Percentiles rank a stretch among this genome's conserved stretches.
phyloP scores from a whole-genome alignment of 2,797 vertebrate species.

The Sebastes goodei region DNA sequence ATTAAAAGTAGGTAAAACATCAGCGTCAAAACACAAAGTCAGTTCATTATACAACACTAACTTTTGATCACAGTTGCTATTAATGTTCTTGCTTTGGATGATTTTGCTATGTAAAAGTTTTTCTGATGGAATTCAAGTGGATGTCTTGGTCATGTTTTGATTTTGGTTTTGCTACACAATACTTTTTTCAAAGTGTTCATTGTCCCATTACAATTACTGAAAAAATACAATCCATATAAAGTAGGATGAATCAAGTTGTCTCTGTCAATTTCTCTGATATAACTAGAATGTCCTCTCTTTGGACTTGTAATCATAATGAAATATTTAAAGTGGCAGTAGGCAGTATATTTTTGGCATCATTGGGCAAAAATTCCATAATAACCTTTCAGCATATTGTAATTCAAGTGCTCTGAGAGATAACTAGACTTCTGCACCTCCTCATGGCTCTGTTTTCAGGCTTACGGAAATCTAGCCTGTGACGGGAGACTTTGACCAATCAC shows the following conservation, averaged over 20 bases:
- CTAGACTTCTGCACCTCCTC: no score
- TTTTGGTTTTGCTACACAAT: background rate
- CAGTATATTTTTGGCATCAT: no score
- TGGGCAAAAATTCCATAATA: accelerated
- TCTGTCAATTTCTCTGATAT: background rate
- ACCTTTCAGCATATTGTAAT: no score
- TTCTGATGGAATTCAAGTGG: background rate
- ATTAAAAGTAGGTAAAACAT: background rate
- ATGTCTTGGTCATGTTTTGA: background rate
- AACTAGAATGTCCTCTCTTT: background rate
- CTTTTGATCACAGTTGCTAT: background rate
- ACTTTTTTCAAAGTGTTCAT: background rate
- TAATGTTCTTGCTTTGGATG: background rate
- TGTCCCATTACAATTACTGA: background rate
- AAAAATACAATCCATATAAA: background rate
- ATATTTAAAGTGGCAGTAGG: background rate
- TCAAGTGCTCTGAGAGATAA: no score
- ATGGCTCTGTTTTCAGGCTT: no score
- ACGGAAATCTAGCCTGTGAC: accelerated
- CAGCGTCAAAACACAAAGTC: background rate
- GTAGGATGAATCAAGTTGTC: background rate
- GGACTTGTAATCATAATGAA: background rate
- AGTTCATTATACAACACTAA: background rate
- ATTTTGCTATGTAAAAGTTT: background rate
- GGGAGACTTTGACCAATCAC: no score